Conservation (phyloP, 1,140 invertebrate genomes). For the Rhizoglyphus robini region DNA sequence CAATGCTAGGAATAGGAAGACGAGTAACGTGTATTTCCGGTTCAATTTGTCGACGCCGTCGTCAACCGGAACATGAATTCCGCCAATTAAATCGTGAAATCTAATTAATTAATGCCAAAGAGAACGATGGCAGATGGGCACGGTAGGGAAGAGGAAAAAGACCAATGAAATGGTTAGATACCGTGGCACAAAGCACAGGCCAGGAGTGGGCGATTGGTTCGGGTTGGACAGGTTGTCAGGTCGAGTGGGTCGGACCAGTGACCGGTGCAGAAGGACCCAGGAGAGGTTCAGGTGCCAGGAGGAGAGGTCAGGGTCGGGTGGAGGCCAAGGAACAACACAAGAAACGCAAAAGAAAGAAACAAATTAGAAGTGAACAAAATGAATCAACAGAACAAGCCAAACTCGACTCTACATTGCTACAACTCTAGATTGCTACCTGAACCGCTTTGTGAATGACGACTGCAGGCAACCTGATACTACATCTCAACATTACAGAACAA, state of each 20-base stretch:
- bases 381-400: no score
- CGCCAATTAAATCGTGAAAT: conserved; percentile 34
- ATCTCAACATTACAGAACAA: neutral
- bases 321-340: neutral
- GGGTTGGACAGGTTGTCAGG: neutral
- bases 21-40: conserved; percentile 41
- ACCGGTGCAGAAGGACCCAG: neutral
- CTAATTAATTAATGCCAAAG: conserved; percentile 16
- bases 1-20: conserved; percentile 41
- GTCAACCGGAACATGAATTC: conserved; percentile 40
- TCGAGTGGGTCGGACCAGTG: neutral
- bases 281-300: neutral
- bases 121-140: neutral
- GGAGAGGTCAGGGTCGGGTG: neutral
- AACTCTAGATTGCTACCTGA: neutral
- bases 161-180: neutral
- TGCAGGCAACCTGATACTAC: neutral
- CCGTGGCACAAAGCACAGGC: neutral
- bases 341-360: neutral
- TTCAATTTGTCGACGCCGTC: conserved; percentile 43
- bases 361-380: neutral
- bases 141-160: neutral
- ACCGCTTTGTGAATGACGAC: conserved; percentile 9
- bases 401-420: no score
- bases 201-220: neutral